phyloP scores from a whole-genome alignment of 2,113 vertebrate species.

The Oriolus oriolus region DNA sequence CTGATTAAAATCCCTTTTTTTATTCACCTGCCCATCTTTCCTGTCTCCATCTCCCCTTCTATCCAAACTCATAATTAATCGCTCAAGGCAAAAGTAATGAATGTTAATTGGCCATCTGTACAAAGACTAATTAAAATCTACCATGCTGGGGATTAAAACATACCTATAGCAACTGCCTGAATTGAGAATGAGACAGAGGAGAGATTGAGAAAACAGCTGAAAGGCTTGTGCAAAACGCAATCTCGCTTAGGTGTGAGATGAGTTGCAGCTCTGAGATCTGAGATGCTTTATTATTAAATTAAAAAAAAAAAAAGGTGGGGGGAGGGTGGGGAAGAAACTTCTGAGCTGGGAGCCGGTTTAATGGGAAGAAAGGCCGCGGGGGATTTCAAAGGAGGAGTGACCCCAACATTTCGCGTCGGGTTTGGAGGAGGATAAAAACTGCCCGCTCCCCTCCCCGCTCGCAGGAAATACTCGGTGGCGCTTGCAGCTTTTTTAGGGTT shows the following conservation, averaged over 20 bases:
- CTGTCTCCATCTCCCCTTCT: conserved; percentile 78
- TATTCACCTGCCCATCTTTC: conserved; percentile 80
- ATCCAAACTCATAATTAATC: conserved; percentile 87
- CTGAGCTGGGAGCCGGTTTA: neutral
- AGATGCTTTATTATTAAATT: conserved; percentile 49
- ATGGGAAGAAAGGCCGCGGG: conserved; percentile 39
- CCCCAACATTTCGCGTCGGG: conserved; percentile 16
- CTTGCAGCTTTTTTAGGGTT: neutral
- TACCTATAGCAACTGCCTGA: conserved; percentile 82
- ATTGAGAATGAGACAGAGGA: conserved; percentile 74
- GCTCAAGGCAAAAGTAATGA: conserved; percentile 89
- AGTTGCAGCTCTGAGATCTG: conserved; percentile 51
- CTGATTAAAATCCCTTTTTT: conserved; percentile 69
- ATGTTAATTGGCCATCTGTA: conserved; percentile 92
- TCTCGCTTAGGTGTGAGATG: conserved; percentile 76
- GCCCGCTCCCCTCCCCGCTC: neutral
- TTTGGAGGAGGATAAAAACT: neutral
- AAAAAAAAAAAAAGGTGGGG: neutral
- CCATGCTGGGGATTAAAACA: conserved; percentile 87
- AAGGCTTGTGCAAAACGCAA: conserved; percentile 71
- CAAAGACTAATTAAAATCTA: conserved; percentile 92
- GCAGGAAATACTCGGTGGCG: neutral
- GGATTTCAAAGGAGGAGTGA: conserved; percentile 36
- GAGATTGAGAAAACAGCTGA: conserved; percentile 74
- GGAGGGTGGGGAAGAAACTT: neutral